Conservation (phyloP, 2,888 invertebrate genomes). For the Eulithis testata region DNA sequence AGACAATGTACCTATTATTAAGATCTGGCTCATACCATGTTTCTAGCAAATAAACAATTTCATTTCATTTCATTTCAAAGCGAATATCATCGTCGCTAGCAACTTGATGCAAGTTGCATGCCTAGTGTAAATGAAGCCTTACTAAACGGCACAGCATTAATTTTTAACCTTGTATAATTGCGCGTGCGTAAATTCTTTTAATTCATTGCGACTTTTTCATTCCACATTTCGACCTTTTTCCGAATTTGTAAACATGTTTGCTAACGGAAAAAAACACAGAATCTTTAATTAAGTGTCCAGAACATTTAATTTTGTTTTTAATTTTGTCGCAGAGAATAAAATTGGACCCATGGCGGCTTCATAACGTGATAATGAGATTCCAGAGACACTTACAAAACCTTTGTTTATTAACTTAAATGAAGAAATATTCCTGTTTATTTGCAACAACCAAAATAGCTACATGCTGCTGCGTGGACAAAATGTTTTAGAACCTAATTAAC, state of each 20-base stretch:
- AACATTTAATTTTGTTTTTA: slow-evolving; percentile 51
- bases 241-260: slow-evolving; percentile 29
- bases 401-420: slow-evolving; percentile 4
- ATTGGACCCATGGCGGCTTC: slow-evolving; percentile 47
- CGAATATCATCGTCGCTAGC: too few relatives aligned
- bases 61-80: too few relatives aligned
- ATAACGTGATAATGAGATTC: slow-evolving; percentile 48
- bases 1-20: too few relatives aligned
- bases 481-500: too few relatives aligned
- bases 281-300: slow-evolving; percentile 53
- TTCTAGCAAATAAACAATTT: too few relatives aligned
- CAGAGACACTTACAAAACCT: slow-evolving; percentile 32
- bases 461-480: too few relatives aligned
- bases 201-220: slow-evolving; percentile 33
- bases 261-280: slow-evolving; percentile 39
- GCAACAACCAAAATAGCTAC: neutral
- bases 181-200: slow-evolving; percentile 31
- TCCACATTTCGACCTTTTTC: slow-evolving; percentile 32
- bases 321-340: slow-evolving; percentile 46
- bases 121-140: slow-evolving; percentile 5
- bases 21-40: too few relatives aligned
- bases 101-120: neutral
- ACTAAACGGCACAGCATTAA: slow-evolving; percentile 23
- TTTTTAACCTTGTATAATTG: slow-evolving; percentile 32
- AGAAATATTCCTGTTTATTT: slow-evolving; percentile 4